Conservation (phyloP, 2,888 invertebrate genomes). For the Petrophora chlorosata region DNA sequence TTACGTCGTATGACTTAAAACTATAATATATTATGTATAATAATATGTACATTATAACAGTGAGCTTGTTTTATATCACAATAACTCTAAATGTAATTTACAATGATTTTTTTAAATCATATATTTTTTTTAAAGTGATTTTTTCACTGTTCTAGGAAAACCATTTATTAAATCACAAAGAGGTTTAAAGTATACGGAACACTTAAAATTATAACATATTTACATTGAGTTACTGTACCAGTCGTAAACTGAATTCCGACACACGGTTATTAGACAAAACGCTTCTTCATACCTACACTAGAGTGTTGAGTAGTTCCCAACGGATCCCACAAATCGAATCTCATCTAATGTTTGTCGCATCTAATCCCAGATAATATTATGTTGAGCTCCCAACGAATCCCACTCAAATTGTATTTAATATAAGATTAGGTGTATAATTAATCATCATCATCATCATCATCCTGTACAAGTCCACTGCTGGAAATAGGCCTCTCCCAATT, state of each 20-base stretch:
- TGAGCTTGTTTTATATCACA: constrained; percentile 43
- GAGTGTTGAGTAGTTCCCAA: no score
- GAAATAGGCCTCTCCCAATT: no score
- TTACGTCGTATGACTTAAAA: constrained; percentile 55
- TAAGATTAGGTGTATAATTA: neutral
- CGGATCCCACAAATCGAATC: no score
- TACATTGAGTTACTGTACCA: neutral
- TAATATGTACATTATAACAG: constrained; percentile 68
- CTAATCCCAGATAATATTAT: no score
- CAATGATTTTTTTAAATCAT: constrained; percentile 32
- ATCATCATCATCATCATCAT: no score
- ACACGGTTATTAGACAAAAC: no score
- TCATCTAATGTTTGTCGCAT: no score
- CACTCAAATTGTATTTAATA: neutral
- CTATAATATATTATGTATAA: constrained; percentile 41
- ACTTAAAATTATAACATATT: neutral
- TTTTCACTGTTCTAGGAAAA: constrained; percentile 25
- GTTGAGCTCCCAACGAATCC: no score
- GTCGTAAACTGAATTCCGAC: no score
- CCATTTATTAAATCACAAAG: neutral
- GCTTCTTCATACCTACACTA: no score
- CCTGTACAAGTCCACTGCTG: no score
- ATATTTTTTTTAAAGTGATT: constrained; percentile 42
- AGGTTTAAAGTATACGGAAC: no score
- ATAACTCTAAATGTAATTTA: constrained; percentile 43